Conservation (phyloP, 2,888 invertebrate genomes). For the Neocrepidodera transversa region DNA sequence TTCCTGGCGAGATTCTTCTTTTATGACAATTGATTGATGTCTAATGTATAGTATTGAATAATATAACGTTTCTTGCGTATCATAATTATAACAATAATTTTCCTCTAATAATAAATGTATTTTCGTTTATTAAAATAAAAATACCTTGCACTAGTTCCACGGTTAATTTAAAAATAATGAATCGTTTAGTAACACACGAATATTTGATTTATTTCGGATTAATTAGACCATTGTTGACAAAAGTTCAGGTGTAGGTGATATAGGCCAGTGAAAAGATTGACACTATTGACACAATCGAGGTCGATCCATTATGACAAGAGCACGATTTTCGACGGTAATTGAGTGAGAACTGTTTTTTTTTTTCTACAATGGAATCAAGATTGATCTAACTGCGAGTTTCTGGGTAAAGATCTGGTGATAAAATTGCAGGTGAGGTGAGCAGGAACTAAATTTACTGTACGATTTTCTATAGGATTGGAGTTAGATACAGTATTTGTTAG, state of each 20-base stretch:
- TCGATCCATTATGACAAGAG: slow-evolving; percentile 36
- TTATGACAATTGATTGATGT: neutral
- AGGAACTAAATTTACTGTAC: slow-evolving; percentile 19
- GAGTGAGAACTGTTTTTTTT: slow-evolving; percentile 34
- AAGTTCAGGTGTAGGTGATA: slow-evolving; percentile 20
- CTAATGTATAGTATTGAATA: too few species aligned
- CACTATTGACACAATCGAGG: slow-evolving; percentile 34
- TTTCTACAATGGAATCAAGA: slow-evolving; percentile 22
- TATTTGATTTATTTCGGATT: neutral
- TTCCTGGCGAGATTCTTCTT: neutral
- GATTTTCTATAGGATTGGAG: slow-evolving; percentile 13
- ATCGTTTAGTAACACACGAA: neutral
- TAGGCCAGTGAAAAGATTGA: slow-evolving; percentile 26
- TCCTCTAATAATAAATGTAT: too few species aligned
- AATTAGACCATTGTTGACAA: slow-evolving; percentile 12
- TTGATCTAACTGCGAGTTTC: slow-evolving; percentile 30
- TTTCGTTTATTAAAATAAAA: too few species aligned
- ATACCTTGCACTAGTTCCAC: neutral
- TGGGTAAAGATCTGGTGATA: slow-evolving; percentile 32
- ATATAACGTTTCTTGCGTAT: too few species aligned
- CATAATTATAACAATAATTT: too few species aligned
- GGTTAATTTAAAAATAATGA: neutral
- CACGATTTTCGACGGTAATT: slow-evolving; percentile 37
- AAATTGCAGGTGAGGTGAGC: slow-evolving; percentile 26
- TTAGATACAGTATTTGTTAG: too few species aligned